phyloP scores from a whole-genome alignment of 2,888 invertebrate species.

The Sympetrum striolatum region DNA sequence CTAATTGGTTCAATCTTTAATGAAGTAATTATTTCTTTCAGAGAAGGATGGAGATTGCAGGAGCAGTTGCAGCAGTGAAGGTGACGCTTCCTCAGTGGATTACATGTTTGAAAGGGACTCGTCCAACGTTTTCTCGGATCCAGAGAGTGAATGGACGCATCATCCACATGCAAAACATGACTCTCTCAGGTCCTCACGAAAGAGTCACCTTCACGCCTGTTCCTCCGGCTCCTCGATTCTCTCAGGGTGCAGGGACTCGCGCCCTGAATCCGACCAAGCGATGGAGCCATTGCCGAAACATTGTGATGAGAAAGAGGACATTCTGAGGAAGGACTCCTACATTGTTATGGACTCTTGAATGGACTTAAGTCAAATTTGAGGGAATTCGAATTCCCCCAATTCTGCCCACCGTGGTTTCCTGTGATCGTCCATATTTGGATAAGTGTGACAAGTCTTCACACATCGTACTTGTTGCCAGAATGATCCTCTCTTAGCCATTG shows the following conservation, averaged over 20 bases:
- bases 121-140: constrained; percentile 71
- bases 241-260: constrained; percentile 58
- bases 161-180: constrained; percentile 54
- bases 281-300: constrained; percentile 51
- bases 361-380: neutral
- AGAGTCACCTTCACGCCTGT: constrained; percentile 11
- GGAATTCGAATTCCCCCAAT: neutral
- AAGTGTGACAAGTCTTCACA: neutral
- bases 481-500: neutral
- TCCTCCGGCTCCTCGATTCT: neutral
- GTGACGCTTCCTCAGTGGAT: constrained; percentile 64
- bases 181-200: constrained; percentile 44
- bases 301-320: constrained; percentile 24
- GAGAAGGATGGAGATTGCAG: neutral
- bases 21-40: neutral
- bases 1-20: no score
- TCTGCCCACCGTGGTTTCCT: constrained; percentile 28
- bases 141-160: constrained; percentile 73
- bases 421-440: constrained; percentile 9
- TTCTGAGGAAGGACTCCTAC: constrained; percentile 3
- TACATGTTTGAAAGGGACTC: constrained; percentile 62
- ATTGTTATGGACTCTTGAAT: constrained; percentile 38
- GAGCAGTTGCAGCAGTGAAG: constrained; percentile 27
- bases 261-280: constrained; percentile 67
- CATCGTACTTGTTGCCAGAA: neutral